A percentile compares a stretch with the other conserved stretches of the same genome.
Evolutionary conservation across 2,113 vertebrate genomes (phyloP).

Genomic region (Syngnathus floridae): DNA sequence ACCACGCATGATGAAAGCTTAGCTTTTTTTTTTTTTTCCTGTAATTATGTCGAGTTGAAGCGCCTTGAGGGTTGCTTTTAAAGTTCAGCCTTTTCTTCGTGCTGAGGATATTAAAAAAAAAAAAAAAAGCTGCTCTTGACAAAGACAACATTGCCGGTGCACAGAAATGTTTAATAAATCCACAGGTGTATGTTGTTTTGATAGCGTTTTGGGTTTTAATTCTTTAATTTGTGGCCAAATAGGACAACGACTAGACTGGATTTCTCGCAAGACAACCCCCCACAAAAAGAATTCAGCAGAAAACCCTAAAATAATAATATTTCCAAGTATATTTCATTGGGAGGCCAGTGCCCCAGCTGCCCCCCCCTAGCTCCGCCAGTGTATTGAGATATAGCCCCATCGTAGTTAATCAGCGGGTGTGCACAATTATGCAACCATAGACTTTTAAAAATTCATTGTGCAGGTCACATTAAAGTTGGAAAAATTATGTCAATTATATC

Average conservation of each 20-base stretch:
- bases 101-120: background rate
- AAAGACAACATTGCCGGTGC: background rate
- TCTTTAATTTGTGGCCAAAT: background rate
- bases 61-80: background rate
- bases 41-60: background rate
- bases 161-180: background rate
- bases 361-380: no score
- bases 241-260: background rate
- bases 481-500: no score
- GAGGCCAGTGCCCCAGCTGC: no score
- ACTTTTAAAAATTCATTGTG: no score
- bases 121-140: background rate
- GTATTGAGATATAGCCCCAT: no score
- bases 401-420: no score
- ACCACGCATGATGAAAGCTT: slow-evolving; percentile 4
- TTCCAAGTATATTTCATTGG: no score
- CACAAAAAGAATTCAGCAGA: background rate
- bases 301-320: background rate
- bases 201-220: background rate
- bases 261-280: no score
- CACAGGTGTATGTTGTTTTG: background rate
- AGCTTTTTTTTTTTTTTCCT: background rate
- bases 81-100: slow-evolving; percentile 1
- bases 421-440: no score
- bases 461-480: background rate